Evolutionary conservation across 2,888 invertebrate genomes (phyloP), one percentile per base, ranked within the genome.

Genomic region (Drosophila kambysellisi): DNA sequence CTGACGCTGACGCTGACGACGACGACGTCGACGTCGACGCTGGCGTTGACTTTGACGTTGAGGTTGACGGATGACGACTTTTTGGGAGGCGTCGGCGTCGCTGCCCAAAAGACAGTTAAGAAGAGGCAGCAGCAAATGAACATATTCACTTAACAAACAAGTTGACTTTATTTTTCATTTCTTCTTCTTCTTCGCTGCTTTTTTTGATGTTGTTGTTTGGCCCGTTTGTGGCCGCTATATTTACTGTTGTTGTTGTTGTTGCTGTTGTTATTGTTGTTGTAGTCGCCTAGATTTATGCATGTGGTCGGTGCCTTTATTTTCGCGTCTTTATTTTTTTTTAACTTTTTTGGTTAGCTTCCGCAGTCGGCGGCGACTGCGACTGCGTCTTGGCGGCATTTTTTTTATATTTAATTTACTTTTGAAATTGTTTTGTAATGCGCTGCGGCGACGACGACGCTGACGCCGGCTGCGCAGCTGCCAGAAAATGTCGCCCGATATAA

Each of bases 401-500:
- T 80, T 83, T 86, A 70, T 81, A 58, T 80, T 82, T 82, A 79
- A 78, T 78, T 87, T 82, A 78, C 76, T 81, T 81, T 54, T 56
- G 15, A 72, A 90, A 88, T 88, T 89, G 87, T 89, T 91, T 91
- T 91, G 91, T 91, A 91, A 91, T 88, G 82, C 76, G 46, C 41
- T 57, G 67, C 70, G 9, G 29, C 68, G 76, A 77, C 77, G 59
- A 35, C 69, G 32, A 43, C 78, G 77, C 25, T 62, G 58, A 35
- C 65, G 62, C 41, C 76, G 48, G 61, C 73, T 30, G 76, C 63
- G 63, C 59, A 66, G 88, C 81, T 54, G 90, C 67, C 72, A 68
- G 62, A 84, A 82, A 68, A 63, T 56, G 78, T 73, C 84, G 84
- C 85, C 73, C 74, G 89, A 92, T 93, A 93, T 93, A 93, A 91